Base-by-base conservation (phyloP, 2,113 vertebrate genomes). In the Puffinus mauretanicus region DNA sequence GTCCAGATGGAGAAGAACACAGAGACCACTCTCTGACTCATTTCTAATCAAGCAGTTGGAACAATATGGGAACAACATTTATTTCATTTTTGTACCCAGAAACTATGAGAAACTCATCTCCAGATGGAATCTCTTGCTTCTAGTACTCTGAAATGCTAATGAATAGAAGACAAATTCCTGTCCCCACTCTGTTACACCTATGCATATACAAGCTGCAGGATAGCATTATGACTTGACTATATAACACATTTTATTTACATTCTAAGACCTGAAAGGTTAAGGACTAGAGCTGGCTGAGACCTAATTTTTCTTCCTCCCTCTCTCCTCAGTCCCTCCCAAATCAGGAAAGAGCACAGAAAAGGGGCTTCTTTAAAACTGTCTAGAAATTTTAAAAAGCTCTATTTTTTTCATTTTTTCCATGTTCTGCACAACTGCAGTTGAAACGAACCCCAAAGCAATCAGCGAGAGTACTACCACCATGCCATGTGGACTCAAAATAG, bases 1-100 rank as follows among this genome's bases (percentile, higher is more conserved):
- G 49, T 34, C 86, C 94, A 96, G 95, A 94, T 8, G 16, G 88
- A 86, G 77, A 78, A 82, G 72, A 94, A 95, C 70, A 83, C 9
- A 82, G 42, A 94, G 87, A 90, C 78, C 57, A 30, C 49, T 88
- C 13, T 70, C 76, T 95, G 93, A 96, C 61, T 96, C 61, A 92
- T 67, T 78, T 71, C 86, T 79, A 36, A 85, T 46, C 77, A 69
- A 91, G 83, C 69, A 93, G 21, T 77, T 91, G 62, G 88, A 92
- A 85, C 86, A 92, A 88, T 60, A 81, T 5, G 26, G 34, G 44
- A 86, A 86, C 22, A 95, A 81, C 58, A 88, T 72, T 79, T 36
- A 84, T 91, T 85, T 87, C n/a, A 16, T 55, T 93, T 93, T 88
- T 78, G 42, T 70, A 61, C 61, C 60, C 67, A 90, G 60, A 88